Conservation (phyloP, 2,888 invertebrate species). For the Ornithoptera priamus region DNA sequence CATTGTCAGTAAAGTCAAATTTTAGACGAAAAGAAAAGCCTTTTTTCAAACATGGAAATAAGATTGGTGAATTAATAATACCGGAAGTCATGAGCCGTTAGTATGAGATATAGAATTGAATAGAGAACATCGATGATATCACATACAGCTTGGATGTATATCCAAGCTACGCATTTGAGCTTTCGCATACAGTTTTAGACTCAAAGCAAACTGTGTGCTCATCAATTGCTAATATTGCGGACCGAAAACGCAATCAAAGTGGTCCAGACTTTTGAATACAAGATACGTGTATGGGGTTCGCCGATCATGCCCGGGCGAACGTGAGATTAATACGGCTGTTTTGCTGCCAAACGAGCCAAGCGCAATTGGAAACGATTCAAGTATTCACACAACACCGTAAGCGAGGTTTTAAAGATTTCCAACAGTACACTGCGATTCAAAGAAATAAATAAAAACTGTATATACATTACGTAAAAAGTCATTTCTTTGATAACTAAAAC, state of each 20-base stretch:
- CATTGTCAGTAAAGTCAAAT: no score
- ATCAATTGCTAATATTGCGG: constrained; percentile 25
- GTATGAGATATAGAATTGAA: no score
- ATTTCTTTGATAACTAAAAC: no score
- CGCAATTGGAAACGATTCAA: constrained; percentile 44
- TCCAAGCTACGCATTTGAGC: background rate
- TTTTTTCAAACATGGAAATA: no score
- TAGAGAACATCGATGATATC: no score
- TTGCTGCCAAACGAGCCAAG: constrained; percentile 42
- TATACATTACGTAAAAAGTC: background rate
- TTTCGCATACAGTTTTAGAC: constrained; percentile 1
- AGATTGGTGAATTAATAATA: no score
- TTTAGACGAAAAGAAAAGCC: no score
- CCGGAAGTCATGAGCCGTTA: no score
- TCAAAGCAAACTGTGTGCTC: constrained; percentile 17
- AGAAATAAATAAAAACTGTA: background rate
- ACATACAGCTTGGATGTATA: background rate
- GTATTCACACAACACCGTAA: constrained; percentile 33
- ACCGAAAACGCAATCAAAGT: constrained; percentile 28
- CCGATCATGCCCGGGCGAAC: constrained; percentile 38
- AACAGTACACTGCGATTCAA: background rate
- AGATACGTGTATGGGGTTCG: constrained; percentile 33
- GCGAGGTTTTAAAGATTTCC: constrained; percentile 17
- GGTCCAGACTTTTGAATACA: constrained; percentile 26
- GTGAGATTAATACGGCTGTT: constrained; percentile 45